Base-by-base conservation (phyloP, 2,797 vertebrate genomes). In the Manis crassicaudata region DNA sequence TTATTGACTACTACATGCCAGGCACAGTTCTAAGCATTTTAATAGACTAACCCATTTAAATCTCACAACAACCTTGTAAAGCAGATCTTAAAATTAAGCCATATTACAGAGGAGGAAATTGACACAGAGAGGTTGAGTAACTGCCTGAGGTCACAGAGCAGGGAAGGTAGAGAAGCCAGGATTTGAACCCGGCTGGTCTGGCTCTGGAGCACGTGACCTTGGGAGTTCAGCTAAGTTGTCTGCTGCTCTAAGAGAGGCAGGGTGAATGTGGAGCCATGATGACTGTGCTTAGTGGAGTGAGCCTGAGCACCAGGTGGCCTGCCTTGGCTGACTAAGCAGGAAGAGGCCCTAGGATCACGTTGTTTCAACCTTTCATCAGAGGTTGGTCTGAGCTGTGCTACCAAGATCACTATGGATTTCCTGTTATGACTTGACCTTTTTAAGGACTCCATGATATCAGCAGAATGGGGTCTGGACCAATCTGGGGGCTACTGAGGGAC, bases 111-210 rank as follows among this genome's bases (percentile, higher is more conserved):
- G 37, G 50, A 84, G 27, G 70, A 76, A 77, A 65, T 20, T 65
- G 29, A 77, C 54, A 58, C 82, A 94, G 95, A 92, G 67, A 95
- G 52, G 63, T 75, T 88, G 84, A 79, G 37, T 40, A 27, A 84
- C 52, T 84, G 27, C 23, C 17, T 60, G 46, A 70, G 50, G 56
- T 87, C 76, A 95, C 88, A 90, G 7, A 96, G 95, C 70, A 85
- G 73, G 58, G 54, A 91, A 87, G 62, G 46, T n/a, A 9, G 72
- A 46, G 63, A 94, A 94, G 65, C 20, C 73, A 84, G 75, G 65
- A 81, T 63, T 63, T 56, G 90, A 94, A 80, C 67, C 14, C 84
- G 63, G 70, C 68, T 82, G 56, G 16, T 82, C 29, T 79, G 73
- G n/a, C 65, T 83, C 72, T 87, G 81, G 43, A 95, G 67, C n/a